Conservation (phyloP, 2,113 vertebrate species). For the Nibea albiflora region DNA sequence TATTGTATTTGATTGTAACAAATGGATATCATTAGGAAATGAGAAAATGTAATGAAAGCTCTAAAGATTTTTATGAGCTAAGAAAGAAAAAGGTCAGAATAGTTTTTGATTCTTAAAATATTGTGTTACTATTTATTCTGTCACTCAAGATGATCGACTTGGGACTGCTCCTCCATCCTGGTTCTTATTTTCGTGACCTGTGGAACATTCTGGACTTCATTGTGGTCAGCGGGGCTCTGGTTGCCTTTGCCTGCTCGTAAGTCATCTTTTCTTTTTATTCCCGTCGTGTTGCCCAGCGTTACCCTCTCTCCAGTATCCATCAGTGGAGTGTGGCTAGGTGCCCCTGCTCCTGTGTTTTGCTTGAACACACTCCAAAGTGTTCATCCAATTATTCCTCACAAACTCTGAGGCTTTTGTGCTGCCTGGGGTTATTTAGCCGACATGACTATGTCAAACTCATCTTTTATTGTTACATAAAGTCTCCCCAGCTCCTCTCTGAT, state of each 20-base stretch:
- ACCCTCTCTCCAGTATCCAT: conserved; percentile 2
- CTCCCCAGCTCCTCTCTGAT: conserved; percentile 5
- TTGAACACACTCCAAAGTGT: conserved; percentile 1
- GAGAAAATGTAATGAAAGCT: too few species aligned
- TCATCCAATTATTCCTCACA: conserved; percentile 14
- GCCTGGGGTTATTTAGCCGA: conserved; percentile 17
- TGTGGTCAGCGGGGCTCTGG: conserved; percentile 97
- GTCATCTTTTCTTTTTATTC: conserved; percentile 69
- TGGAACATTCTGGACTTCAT: conserved; percentile 99
- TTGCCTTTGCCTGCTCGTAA: conserved; percentile 99
- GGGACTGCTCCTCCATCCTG: conserved; percentile 85
- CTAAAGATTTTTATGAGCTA: not conserved
- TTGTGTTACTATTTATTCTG: not conserved
- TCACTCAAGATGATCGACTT: conserved; percentile 85
- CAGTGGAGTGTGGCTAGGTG: not conserved
- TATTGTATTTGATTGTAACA: too few species aligned
- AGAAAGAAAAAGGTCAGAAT: not conserved
- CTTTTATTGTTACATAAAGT: conserved; percentile 39
- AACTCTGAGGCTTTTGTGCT: conserved; percentile 4
- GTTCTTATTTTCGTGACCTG: conserved; percentile 85
- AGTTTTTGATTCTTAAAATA: not conserved
- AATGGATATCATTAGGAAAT: too few species aligned
- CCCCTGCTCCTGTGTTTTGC: not conserved
- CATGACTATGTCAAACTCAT: conserved; percentile 34
- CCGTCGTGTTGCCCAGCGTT: not conserved